Base-by-base conservation (phyloP, 2,888 invertebrate species). In the Autographa pulchrina region DNA sequence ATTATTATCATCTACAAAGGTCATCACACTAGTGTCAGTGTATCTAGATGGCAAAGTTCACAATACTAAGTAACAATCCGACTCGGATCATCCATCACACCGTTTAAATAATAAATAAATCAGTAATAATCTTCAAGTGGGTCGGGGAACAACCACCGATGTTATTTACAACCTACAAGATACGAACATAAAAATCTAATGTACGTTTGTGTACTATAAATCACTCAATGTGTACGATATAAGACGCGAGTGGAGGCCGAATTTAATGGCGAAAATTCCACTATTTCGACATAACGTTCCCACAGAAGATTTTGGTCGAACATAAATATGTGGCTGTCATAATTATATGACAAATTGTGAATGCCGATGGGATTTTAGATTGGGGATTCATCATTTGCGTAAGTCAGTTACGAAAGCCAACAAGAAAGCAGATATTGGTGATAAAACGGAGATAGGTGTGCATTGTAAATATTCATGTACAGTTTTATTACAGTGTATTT, bases 31-130 rank as follows among this genome's bases (percentile, higher is more conserved):
- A 78, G 81, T 72, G 77, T 78, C 70, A 77, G 80, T 76, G 79
- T 80, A 70, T 69, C 48, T 58, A 70, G 54, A 81, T 75, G 74
- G 73, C 80, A 84, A 83, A 86, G 87, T 82, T 84, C 80, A 83
- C 63, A 65, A 43, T 63, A 67, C 70, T 72, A 78, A 77, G 71
- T 70, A 83, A 75, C 65, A 78, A 77, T 70, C 75, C 74, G 62
- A 67, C 80, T 41, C 60, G 59, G 79, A 78, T 85, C 82, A 93
- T 94, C 90, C 87, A 92, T 94, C 94, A 94, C 90, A 87, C 80
- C 79, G 88, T 84, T 88, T 90, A 88, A 90, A 92, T 93, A 93
- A 91, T 93, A 93, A 91, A 94, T 94, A 94, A 94, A 94, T 94
- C 93, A 92, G 89, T 86, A 83, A 90, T 91, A 92, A 92, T 92